A percentile compares a stretch with the other conserved stretches of the same genome.
These are phyloP conservation scores for Euleptes europaea DNA, from an alignment of 2,113 vertebrate genomes.

Conservation along the genomic window DNA sequence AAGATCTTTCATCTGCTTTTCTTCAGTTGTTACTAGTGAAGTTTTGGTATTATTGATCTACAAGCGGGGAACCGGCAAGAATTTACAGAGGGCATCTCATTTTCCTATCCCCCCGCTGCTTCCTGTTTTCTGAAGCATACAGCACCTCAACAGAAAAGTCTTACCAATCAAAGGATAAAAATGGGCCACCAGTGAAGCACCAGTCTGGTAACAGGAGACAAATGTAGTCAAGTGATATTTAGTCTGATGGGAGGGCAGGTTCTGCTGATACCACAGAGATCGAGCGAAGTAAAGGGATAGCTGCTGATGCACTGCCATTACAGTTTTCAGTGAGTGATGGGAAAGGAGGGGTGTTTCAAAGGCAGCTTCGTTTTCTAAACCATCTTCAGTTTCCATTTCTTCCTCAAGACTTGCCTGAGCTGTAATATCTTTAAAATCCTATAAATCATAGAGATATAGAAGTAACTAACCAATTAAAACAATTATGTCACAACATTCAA, in stretches of 20 bases:
- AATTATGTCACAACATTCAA: too few species aligned
- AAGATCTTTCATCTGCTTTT: neutral
- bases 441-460: constrained; percentile 5
- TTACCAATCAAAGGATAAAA: constrained; percentile 92
- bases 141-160: constrained; percentile 9
- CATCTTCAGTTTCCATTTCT: constrained; percentile 68
- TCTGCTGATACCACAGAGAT: constrained; percentile 88
- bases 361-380: constrained; percentile 55
- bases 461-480: neutral
- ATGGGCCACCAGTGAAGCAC: constrained; percentile 82
- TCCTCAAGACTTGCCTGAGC: constrained; percentile 82
- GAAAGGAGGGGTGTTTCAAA: constrained; percentile 70
- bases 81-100: too few species aligned
- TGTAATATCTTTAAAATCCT: constrained; percentile 94
- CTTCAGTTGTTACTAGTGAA: neutral
- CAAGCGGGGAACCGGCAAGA: too few species aligned
- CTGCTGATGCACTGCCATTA: constrained; percentile 85
- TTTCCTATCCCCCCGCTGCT: too few species aligned
- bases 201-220: constrained; percentile 92
- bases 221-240: constrained; percentile 84
- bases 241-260: constrained; percentile 66
- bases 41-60: neutral
- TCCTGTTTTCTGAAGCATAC: neutral
- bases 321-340: constrained; percentile 77
- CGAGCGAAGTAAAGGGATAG: constrained; percentile 84